phyloP scores from a whole-genome alignment of 1,140 invertebrate species.

The Anoplolepis gracilipes region DNA sequence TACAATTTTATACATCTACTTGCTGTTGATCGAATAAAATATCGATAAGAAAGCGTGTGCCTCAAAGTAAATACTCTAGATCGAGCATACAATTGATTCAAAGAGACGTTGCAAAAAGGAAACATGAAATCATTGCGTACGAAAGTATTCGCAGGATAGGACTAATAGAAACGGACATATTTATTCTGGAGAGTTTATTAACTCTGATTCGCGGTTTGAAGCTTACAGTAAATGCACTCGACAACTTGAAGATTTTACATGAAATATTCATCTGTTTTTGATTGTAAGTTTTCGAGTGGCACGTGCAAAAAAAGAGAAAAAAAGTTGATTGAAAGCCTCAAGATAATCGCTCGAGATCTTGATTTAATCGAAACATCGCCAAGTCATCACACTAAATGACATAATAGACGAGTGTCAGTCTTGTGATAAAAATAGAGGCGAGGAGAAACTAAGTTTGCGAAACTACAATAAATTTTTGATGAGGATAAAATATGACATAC shows the following conservation, averaged over 20 bases:
- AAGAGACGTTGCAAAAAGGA: background rate
- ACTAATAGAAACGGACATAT: conserved; percentile 1
- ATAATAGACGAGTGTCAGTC: background rate
- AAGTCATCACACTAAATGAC: background rate
- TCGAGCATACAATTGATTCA: background rate
- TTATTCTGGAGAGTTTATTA: conserved; percentile 31
- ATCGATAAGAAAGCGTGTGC: no score
- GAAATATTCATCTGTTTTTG: conserved; percentile 12
- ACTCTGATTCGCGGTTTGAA: background rate
- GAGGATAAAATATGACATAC: background rate
- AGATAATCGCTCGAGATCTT: conserved; percentile 21
- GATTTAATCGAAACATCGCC: background rate
- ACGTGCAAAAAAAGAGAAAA: background rate
- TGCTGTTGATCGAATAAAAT: background rate
- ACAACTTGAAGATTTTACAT: background rate
- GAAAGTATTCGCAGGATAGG: background rate
- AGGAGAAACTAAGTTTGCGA: background rate
- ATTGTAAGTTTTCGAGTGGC: conserved; percentile 5
- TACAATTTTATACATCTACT: background rate
- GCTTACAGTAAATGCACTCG: background rate
- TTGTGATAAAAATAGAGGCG: background rate
- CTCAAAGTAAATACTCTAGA: background rate
- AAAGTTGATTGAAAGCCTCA: background rate
- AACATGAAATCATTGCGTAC: background rate
- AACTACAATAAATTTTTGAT: conserved; percentile 12